These are phyloP conservation scores for Alosa alosa DNA, from an alignment of 2,113 vertebrate species.

Conservation along the genomic window DNA sequence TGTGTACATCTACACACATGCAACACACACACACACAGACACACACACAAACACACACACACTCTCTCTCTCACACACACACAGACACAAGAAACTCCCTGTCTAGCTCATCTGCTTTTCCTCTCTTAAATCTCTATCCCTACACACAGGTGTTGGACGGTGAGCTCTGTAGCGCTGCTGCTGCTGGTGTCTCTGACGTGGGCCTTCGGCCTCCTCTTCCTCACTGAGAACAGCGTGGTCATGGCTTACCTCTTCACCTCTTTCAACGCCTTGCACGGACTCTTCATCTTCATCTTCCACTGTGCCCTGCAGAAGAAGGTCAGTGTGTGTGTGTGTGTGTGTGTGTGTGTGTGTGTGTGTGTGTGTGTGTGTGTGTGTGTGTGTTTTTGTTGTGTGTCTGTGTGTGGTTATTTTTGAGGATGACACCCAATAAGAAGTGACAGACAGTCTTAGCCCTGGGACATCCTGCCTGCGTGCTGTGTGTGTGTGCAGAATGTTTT, in stretches of 20 bases:
- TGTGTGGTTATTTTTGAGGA: not conserved
- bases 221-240: constrained; percentile 84
- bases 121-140: not conserved
- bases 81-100: not conserved
- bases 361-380: not conserved
- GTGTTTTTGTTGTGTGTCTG: not conserved
- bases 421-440: no score
- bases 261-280: constrained; percentile 88
- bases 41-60: no score
- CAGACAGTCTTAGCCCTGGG: no score
- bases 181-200: constrained; percentile 89
- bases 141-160: constrained; percentile 82
- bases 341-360: not conserved
- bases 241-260: constrained; percentile 94
- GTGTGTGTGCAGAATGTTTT: not conserved
- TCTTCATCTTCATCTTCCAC: constrained; percentile 92
- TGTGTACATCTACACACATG: no score
- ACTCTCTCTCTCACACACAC: not conserved
- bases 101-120: not conserved
- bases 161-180: constrained; percentile 85
- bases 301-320: constrained; percentile 92
- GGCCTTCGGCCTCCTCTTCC: constrained; percentile 89
- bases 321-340: constrained; percentile 10
- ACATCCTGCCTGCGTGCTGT: no score
- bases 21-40: no score